phyloP scores from a whole-genome alignment of 2,797 vertebrate species.

The Pipistrellus kuhlii region DNA sequence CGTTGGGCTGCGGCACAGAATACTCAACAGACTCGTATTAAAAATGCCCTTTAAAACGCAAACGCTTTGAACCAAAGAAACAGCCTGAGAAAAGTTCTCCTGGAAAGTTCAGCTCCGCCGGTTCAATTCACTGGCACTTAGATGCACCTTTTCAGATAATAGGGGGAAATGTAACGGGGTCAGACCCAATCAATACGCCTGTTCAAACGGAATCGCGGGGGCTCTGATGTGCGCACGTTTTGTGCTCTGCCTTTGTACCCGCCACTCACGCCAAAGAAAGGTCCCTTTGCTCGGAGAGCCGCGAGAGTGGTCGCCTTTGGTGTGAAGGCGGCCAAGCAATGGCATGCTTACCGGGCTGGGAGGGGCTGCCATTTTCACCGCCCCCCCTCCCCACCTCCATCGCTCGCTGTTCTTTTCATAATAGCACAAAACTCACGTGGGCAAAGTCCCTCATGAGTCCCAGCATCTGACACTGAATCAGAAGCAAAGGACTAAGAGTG shows the following conservation, averaged over 20 bases:
- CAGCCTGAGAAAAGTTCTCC: conserved; percentile 93
- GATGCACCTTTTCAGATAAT: conserved; percentile 96
- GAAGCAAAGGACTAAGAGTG: conserved; percentile 73
- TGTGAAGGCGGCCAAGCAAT: conserved; percentile 84
- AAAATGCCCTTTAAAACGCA: conserved; percentile 97
- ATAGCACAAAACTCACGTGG: conserved; percentile 12
- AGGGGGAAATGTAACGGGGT: conserved; percentile 93
- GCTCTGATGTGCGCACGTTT: conserved; percentile 93
- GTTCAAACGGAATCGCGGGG: conserved; percentile 97
- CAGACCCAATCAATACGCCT: conserved; percentile 94
- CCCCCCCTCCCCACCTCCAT: neutral
- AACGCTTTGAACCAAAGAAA: conserved; percentile 96
- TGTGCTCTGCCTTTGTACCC: conserved; percentile 94
- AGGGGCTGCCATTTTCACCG: conserved; percentile 80
- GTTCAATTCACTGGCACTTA: conserved; percentile 92
- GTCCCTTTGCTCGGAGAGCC: conserved; percentile 87
- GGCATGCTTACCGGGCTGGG: conserved; percentile 78
- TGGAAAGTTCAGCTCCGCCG: conserved; percentile 93
- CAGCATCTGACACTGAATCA: conserved; percentile 61
- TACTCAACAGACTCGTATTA: conserved; percentile 91
- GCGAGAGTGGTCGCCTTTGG: conserved; percentile 87
- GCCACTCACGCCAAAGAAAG: conserved; percentile 90
- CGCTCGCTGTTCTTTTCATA: conserved; percentile 85
- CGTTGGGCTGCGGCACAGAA: conserved; percentile 87
- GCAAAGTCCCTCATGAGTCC: conserved; percentile 70